Percentiles rank a stretch among this genome's conserved stretches.
Conservation (phyloP, 1,140 invertebrate species). For the Theocolax elegans region DNA sequence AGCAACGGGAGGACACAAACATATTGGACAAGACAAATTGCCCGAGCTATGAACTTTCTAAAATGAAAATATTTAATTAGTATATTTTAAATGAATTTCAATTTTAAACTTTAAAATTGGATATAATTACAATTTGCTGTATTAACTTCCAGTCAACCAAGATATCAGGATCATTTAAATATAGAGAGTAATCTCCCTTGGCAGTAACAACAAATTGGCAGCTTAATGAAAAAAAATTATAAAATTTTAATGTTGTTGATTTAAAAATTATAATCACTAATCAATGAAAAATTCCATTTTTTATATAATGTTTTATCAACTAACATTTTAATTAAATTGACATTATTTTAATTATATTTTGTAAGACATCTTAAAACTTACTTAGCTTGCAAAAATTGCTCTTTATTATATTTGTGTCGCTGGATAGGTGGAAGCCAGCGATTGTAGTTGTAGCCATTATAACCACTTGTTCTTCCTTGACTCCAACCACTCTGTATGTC, state of each 20-base stretch:
- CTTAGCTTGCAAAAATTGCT: slow-evolving; percentile 94
- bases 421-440: slow-evolving; percentile 66
- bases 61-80: slow-evolving; percentile 13
- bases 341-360: neutral
- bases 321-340: slow-evolving; percentile 21
- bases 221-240: slow-evolving; percentile 71
- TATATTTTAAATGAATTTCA: no score
- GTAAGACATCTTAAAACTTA: slow-evolving; percentile 60
- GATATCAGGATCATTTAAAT: slow-evolving; percentile 85
- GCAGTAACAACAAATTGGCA: slow-evolving; percentile 94
- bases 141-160: slow-evolving; percentile 92
- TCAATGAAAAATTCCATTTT: no score
- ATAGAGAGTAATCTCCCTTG: slow-evolving; percentile 80
- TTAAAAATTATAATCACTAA: no score
- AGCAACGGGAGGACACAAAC: slow-evolving; percentile 83
- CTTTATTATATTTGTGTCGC: slow-evolving; percentile 86
- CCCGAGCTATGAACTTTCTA: slow-evolving; percentile 74
- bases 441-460: slow-evolving; percentile 58
- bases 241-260: neutral
- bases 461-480: slow-evolving; percentile 48
- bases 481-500: slow-evolving; percentile 61
- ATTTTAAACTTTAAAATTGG: neutral
- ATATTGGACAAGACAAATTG: slow-evolving; percentile 88
- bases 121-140: slow-evolving; percentile 87
- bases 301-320: no score